Percentiles rank a stretch among this genome's conserved stretches.
Evolutionary conservation across 2,113 vertebrate species (phyloP).

Genomic region (Octodon degus): DNA sequence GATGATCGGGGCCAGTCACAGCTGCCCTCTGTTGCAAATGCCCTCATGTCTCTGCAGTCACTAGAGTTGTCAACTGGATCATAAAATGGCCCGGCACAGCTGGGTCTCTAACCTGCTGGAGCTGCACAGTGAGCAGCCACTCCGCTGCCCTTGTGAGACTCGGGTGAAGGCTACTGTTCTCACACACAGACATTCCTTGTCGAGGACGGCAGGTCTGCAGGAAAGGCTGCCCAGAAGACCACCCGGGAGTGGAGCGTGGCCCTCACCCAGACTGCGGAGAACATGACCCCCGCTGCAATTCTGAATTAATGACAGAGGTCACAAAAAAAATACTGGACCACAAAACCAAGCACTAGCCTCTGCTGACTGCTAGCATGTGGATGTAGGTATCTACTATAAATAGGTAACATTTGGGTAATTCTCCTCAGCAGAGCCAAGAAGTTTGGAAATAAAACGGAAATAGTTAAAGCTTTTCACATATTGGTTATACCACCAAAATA

Average conservation of each 20-base stretch:
- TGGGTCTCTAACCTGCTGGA: not conserved
- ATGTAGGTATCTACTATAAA: not conserved
- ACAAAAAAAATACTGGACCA: not conserved
- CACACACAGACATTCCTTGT: not conserved
- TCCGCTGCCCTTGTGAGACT: not conserved
- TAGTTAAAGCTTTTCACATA: conserved; percentile 39
- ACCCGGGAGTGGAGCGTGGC: not conserved
- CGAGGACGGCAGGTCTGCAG: not conserved
- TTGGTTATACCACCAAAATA: not conserved
- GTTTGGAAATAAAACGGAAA: conserved; percentile 11
- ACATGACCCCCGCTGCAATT: not conserved
- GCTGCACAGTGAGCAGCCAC: not conserved
- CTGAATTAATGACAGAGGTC: not conserved
- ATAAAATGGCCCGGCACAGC: not conserved
- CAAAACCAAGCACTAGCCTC: not conserved
- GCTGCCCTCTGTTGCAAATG: not conserved
- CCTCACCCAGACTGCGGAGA: not conserved
- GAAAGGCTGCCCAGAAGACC: not conserved
- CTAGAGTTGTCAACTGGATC: not conserved
- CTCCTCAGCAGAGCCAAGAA: not conserved
- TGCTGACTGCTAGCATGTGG: not conserved
- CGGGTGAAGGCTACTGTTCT: not conserved
- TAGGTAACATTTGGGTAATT: not conserved
- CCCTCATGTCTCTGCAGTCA: not conserved
- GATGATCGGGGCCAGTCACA: not conserved